A percentile compares a stretch with the other conserved stretches of the same genome.
These are phyloP conservation scores for Gymnoscelis rufifasciata DNA, from an alignment of 2,888 invertebrate genomes.

Conservation along the genomic window DNA sequence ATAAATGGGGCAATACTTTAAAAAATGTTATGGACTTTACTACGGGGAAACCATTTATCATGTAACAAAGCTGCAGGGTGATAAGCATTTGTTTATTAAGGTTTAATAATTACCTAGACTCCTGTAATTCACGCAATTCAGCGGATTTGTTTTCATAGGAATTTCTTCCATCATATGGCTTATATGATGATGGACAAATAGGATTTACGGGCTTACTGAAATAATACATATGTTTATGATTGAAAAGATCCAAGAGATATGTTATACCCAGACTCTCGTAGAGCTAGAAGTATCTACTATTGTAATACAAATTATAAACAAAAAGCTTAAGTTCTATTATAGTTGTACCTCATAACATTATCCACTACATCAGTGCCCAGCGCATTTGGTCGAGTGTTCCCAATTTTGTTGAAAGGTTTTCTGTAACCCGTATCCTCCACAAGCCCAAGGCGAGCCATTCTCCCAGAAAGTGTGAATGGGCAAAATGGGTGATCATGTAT, in stretches of 20 bases:
- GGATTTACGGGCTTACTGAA: slow-evolving; percentile 25
- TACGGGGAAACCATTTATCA: no score
- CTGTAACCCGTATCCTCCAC: slow-evolving; percentile 14
- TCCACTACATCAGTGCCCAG: slow-evolving; percentile 54
- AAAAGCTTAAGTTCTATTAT: background rate
- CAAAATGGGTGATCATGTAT: slow-evolving; percentile 43
- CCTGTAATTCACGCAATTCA: no score
- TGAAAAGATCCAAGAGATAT: no score
- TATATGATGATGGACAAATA: slow-evolving; percentile 13
- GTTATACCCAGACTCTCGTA: no score
- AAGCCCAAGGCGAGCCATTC: slow-evolving; percentile 50
- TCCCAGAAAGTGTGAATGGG: slow-evolving; percentile 21
- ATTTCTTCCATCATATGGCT: slow-evolving; percentile 19
- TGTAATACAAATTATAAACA: background rate
- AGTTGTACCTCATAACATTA: slow-evolving; percentile 55
- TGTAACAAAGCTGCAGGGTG: no score
- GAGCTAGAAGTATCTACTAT: no score
- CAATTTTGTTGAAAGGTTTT: background rate
- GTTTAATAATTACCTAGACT: background rate
- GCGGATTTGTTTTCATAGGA: slow-evolving; percentile 12
- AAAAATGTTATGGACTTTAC: no score
- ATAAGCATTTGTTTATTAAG: no score
- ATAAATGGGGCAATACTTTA: no score
- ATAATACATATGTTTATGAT: background rate
- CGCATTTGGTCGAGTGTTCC: slow-evolving; percentile 11